A percentile compares a stretch with the other conserved stretches of the same genome.
Evolutionary conservation across 2,113 vertebrate genomes (phyloP).

Genomic region (Pangasianodon hypophthalmus): DNA sequence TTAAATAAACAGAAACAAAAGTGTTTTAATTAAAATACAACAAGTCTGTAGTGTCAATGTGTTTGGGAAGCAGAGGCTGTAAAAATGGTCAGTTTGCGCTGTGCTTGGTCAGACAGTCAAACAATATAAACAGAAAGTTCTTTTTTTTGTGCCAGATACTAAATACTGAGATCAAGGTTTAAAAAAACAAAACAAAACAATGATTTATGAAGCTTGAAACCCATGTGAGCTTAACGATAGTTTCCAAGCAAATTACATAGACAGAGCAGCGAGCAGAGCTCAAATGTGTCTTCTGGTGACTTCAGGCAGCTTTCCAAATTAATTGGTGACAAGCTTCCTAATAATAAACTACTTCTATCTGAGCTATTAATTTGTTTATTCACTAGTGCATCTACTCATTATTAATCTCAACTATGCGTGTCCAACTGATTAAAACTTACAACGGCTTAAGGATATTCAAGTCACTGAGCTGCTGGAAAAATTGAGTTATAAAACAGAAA

Average conservation of each 20-base stretch:
- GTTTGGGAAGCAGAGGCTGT: neutral
- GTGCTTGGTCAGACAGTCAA: neutral
- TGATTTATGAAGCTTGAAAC: neutral
- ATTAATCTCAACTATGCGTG: constrained; percentile 1
- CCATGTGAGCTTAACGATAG: neutral
- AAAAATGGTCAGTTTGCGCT: neutral
- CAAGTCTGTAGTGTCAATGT: neutral
- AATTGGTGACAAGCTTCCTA: neutral
- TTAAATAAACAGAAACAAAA: neutral
- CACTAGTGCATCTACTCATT: neutral
- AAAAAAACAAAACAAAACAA: neutral
- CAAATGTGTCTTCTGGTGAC: neutral
- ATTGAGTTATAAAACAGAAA: neutral
- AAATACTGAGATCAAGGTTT: neutral
- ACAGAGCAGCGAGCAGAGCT: neutral
- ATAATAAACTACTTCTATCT: neutral
- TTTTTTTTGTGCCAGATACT: neutral
- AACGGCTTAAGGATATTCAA: neutral
- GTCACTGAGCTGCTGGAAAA: neutral
- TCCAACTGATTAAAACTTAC: neutral
- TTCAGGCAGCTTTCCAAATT: neutral
- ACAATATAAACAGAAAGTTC: neutral
- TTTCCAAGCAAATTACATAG: neutral
- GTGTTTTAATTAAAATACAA: neutral
- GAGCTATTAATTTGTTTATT: constrained; percentile 18